Conservation (phyloP, 2,888 invertebrate species). For the Xylota segnis region DNA sequence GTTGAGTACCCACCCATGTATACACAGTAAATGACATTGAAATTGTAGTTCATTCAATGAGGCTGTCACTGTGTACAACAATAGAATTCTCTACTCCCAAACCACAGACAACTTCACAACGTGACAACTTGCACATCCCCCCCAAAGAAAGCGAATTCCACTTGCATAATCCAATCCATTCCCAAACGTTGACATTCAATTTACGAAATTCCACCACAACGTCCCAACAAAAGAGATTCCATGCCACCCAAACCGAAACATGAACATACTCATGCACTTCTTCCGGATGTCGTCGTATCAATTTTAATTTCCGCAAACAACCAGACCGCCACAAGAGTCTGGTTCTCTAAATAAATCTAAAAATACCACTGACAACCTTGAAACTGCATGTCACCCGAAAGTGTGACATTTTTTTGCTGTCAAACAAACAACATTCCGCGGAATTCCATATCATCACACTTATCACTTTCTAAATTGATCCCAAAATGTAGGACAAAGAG, state of each 20-base stretch:
- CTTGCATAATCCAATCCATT: constrained; percentile 10
- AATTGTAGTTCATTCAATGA: no score
- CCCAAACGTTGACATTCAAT: constrained; percentile 4
- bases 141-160: background rate
- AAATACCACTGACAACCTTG: constrained; percentile 32
- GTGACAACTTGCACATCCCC: background rate
- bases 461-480: constrained; percentile 63
- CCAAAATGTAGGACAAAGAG: constrained; percentile 53
- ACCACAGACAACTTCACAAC: background rate
- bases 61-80: no score
- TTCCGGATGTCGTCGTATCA: constrained; percentile 31
- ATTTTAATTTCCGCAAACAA: constrained; percentile 66
- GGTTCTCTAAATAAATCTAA: background rate
- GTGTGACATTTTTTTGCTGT: constrained; percentile 25
- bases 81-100: background rate
- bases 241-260: constrained; percentile 3
- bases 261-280: constrained; percentile 9
- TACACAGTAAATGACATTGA: no score
- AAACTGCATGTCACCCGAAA: constrained; percentile 36
- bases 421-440: background rate
- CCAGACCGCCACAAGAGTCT: background rate
- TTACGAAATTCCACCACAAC: background rate
- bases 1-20: no score
- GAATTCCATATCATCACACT: constrained; percentile 35
- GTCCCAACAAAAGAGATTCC: constrained; percentile 1